Base-by-base conservation (phyloP, 2,797 vertebrate genomes). In the Typhlichthys eigenmanni region DNA sequence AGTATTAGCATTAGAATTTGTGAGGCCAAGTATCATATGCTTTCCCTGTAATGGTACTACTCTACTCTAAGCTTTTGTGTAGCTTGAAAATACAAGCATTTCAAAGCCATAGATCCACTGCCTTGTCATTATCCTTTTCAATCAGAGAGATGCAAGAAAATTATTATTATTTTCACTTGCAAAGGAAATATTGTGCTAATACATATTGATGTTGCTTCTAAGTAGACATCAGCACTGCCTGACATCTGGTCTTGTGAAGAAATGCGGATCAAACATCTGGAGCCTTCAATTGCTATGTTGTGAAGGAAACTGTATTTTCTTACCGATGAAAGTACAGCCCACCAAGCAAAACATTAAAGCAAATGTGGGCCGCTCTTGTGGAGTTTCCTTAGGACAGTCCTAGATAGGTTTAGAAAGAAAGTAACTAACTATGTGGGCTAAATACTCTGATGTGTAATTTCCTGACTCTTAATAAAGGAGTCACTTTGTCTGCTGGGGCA, bases 61-160 rank as follows among this genome's bases (percentile, higher is more conserved):
- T 9, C 38, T 38, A 38, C 38, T 38, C 6, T 38, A 38, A 38
- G 38, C 38, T 38, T 6, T 38, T 38, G 38, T 38, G 38, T 6
- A 38, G 38, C 38, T 9, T 38, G 38, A 9, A 38, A 38, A 5
- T 2, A 38, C 38, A 38, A 38, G 7, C 7, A 38, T 38, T 38
- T 38, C 38, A 38, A 38, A 38, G 38, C 6, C 38, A 6, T 38
- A 38, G 38, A 54, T 54, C 68, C 59, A 47, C 60, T 60, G 74
- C 81, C 86, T 85, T 89, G 83, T 87, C 80, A 87, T 90, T 88
- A 89, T 24, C 52, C 47, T 47, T 54, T 69, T 71, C 64, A 71
- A 74, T 85, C 78, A 85, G 80, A 82, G 46, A 68, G 17, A 75
- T 19, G 72, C 69, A 50, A 62, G 17, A 13, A 46, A 72, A 68